phyloP scores from a whole-genome alignment of 2,113 vertebrate genomes.

The Globicephala melas region DNA sequence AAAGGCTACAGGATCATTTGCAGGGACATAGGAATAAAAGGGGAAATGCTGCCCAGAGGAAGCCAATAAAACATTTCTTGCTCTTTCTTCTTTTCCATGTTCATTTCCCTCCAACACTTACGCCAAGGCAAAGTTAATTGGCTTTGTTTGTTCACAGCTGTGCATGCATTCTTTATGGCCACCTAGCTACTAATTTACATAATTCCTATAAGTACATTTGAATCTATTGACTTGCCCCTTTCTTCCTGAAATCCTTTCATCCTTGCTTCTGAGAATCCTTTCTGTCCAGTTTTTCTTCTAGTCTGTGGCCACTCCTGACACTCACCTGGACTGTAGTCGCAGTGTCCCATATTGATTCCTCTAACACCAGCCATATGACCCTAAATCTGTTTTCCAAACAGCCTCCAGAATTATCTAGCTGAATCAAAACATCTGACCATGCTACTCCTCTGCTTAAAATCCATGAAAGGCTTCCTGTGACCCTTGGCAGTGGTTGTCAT shows the following conservation, averaged over 20 bases:
- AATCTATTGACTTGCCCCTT: neutral
- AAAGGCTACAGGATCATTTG: neutral
- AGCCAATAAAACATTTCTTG: neutral
- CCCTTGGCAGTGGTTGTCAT: neutral
- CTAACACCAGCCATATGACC: neutral
- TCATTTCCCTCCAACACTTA: neutral
- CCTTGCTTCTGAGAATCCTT: neutral
- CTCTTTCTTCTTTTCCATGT: neutral
- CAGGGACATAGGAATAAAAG: neutral
- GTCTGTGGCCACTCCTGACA: neutral
- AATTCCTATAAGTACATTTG: neutral
- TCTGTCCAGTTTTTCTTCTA: neutral
- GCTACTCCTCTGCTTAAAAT: neutral
- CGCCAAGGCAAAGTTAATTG: neutral
- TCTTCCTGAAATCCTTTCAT: neutral
- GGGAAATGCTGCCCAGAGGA: constrained; percentile 12
- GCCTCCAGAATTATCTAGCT: neutral
- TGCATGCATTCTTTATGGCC: neutral
- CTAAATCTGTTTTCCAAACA: neutral
- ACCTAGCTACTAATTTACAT: neutral
- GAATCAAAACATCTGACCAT: neutral
- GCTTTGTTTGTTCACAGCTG: neutral
- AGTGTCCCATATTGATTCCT: neutral
- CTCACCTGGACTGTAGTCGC: neutral
- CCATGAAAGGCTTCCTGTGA: neutral